phyloP scores from a whole-genome alignment of 1,140 invertebrate species.

The silkworm (Bombyx mori) region DNA sequence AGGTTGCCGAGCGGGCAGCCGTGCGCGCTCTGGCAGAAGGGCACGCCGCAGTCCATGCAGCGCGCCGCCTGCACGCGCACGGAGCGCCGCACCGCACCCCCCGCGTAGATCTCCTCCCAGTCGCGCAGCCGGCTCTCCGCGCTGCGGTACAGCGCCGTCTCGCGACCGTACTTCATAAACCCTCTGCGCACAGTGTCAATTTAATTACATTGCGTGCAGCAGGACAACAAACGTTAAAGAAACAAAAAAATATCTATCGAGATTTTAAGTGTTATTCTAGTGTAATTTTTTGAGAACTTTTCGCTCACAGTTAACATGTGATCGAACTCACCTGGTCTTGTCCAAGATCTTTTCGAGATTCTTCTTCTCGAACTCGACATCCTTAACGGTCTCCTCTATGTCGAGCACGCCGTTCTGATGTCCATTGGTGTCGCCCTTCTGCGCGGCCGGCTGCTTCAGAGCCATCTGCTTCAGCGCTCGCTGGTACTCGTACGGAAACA shows the following conservation, averaged over 20 bases:
- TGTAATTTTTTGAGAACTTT: too few species aligned
- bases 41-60: conserved; percentile 99
- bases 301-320: too few species aligned
- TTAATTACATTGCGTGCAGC: not conserved
- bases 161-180: conserved; percentile 96
- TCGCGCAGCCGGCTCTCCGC: conserved; percentile 89
- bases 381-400: conserved; percentile 62
- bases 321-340: conserved; percentile 81
- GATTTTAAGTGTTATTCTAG: too few species aligned
- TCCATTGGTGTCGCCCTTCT: conserved; percentile 36
- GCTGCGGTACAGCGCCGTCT: conserved; percentile 87
- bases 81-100: conserved; percentile 87
- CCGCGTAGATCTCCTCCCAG: conserved; percentile 98
- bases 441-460: conserved; percentile 64
- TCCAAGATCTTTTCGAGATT: conserved; percentile 87
- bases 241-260: too few species aligned
- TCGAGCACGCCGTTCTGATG: conserved; percentile 60
- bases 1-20: conserved; percentile 98
- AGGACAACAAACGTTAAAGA: too few species aligned
- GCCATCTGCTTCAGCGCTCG: conserved; percentile 85
- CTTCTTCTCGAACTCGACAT: conserved; percentile 80
- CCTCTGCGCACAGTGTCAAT: conserved; percentile 70
- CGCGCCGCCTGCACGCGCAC: conserved; percentile 93
- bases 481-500: conserved; percentile 98
- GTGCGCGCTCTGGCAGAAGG: conserved; percentile 96